Evolutionary conservation across 2,113 vertebrate species (phyloP).

Genomic region (Loxodonta africana): DNA sequence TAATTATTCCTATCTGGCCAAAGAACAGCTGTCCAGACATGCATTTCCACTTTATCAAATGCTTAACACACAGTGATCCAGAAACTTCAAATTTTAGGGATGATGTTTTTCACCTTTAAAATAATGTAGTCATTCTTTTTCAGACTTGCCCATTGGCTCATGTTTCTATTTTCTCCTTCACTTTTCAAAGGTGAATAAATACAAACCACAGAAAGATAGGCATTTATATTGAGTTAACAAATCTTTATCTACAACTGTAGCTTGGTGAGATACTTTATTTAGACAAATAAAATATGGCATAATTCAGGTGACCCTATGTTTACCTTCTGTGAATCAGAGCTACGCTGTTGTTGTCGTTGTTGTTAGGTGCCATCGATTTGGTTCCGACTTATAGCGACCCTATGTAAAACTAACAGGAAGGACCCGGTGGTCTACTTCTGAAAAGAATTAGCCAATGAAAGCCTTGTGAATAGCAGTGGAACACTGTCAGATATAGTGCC

Average conservation of each 20-base stretch:
- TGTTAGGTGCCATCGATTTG: no score
- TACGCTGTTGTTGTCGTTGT: neutral
- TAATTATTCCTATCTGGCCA: slow-evolving; percentile 63
- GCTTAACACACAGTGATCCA: slow-evolving; percentile 24
- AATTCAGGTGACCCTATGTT: neutral
- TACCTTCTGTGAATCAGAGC: slow-evolving; percentile 6
- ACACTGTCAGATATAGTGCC: no score
- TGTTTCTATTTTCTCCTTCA: neutral
- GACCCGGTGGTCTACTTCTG: no score
- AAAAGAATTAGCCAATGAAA: no score
- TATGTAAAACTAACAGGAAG: no score
- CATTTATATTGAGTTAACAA: neutral
- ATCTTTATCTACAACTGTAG: neutral
- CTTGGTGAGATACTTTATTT: neutral
- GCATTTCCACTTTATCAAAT: slow-evolving; percentile 56
- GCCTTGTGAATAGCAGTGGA: no score
- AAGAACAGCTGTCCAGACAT: slow-evolving; percentile 58
- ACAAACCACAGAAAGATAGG: neutral
- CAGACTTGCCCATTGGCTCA: neutral
- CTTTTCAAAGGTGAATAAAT: neutral
- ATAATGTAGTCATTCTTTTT: neutral
- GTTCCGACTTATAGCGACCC: no score
- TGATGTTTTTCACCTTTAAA: neutral
- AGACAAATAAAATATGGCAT: neutral
- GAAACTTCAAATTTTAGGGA: neutral